phyloP scores from a whole-genome alignment of 2,888 invertebrate genomes.

The Conistra vaccinii region DNA sequence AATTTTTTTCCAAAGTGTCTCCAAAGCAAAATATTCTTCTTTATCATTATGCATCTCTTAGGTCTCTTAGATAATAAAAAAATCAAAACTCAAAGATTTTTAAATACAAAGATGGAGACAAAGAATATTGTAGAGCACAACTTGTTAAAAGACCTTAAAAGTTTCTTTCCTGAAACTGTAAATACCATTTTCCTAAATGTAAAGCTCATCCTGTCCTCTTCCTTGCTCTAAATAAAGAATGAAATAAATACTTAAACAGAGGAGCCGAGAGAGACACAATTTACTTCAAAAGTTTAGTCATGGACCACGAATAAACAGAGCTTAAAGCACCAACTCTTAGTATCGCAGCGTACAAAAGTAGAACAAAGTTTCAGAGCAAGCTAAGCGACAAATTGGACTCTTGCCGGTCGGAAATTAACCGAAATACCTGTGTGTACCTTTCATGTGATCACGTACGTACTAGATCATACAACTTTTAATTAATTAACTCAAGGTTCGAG shows the following conservation, averaged over 20 bases:
- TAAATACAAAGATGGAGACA: not conserved
- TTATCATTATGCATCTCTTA: too few relatives aligned
- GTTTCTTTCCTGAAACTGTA: slow-evolving; percentile 19
- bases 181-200: slow-evolving; percentile 38
- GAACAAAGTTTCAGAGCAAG: slow-evolving; percentile 65
- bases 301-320: slow-evolving; percentile 73
- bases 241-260: slow-evolving; percentile 61
- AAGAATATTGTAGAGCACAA: not conserved
- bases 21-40: not conserved
- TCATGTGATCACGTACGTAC: slow-evolving; percentile 53
- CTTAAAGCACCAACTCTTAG: slow-evolving; percentile 68
- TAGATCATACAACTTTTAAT: slow-evolving; percentile 61
- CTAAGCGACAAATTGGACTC: slow-evolving; percentile 74
- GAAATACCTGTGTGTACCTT: slow-evolving; percentile 64
- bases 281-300: slow-evolving; percentile 74
- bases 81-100: slow-evolving; percentile 10
- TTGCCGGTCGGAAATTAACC: slow-evolving; percentile 61
- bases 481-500: slow-evolving; percentile 36
- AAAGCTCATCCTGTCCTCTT: slow-evolving; percentile 27
- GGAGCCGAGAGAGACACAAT: slow-evolving; percentile 67
- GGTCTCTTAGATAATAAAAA: too few relatives aligned
- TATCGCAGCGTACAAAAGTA: slow-evolving; percentile 56
- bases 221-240: slow-evolving; percentile 46
- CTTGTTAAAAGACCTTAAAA: slow-evolving; percentile 14
- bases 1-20: slow-evolving; percentile 4